A percentile compares a stretch with the other conserved stretches of the same genome.
These are phyloP conservation scores for Muscidifurax raptorellus DNA, from an alignment of 1,140 invertebrate species.

Conservation along the genomic window DNA sequence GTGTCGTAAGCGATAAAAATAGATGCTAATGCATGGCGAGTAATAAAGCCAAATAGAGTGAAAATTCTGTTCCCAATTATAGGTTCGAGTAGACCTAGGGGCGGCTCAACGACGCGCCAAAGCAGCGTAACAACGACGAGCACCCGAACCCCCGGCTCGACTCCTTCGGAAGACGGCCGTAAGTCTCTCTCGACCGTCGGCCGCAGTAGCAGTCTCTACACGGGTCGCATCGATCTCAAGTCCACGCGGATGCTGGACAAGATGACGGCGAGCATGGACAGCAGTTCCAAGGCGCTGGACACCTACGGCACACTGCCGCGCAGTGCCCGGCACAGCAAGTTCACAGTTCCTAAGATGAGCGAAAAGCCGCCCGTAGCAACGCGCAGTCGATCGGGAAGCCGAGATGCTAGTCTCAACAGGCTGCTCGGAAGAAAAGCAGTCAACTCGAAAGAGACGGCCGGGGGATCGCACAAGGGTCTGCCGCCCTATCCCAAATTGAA, in stretches of 20 bases:
- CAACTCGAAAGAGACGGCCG: slow-evolving; percentile 41
- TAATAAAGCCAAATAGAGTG: background rate
- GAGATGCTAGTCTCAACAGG: slow-evolving; percentile 65
- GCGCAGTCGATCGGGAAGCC: slow-evolving; percentile 67
- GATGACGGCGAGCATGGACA: slow-evolving; percentile 71
- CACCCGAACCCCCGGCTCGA: slow-evolving; percentile 77
- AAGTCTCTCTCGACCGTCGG: slow-evolving; percentile 75
- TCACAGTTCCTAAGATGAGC: slow-evolving; percentile 67
- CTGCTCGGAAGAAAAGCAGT: slow-evolving; percentile 28
- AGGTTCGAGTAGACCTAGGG: slow-evolving; percentile 31
- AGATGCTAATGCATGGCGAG: background rate
- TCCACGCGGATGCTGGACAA: slow-evolving; percentile 55
- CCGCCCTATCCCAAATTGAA: slow-evolving; percentile 64
- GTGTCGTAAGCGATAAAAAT: background rate
- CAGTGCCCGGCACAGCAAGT: slow-evolving; percentile 70
- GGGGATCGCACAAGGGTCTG: slow-evolving; percentile 67
- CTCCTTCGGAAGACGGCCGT: slow-evolving; percentile 82
- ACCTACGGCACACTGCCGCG: slow-evolving; percentile 86
- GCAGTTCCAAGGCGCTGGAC: slow-evolving; percentile 78
- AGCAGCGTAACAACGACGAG: background rate
- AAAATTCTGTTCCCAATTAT: background rate
- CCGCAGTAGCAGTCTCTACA: slow-evolving; percentile 46
- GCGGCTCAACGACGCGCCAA: slow-evolving; percentile 44
- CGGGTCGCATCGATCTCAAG: slow-evolving; percentile 7
- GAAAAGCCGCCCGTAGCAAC: slow-evolving; percentile 60